Conservation (phyloP, 2,113 vertebrate genomes). For the Heterotilapia buettikoferi region DNA sequence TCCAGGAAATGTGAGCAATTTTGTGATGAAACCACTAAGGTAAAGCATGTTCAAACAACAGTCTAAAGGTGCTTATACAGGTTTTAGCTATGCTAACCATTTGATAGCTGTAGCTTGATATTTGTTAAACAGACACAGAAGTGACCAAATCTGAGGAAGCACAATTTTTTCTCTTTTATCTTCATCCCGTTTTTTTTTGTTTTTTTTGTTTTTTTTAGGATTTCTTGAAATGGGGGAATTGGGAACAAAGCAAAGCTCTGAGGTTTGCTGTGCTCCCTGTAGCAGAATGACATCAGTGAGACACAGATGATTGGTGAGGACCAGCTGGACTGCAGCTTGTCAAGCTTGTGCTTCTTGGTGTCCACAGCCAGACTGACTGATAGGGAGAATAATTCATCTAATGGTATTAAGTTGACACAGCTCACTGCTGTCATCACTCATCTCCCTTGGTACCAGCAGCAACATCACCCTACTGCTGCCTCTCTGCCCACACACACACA, state of each 20-base stretch:
- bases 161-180: background rate
- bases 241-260: background rate
- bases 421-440: slow-evolving; percentile 32
- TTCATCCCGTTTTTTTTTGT: too few species aligned
- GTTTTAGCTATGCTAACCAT: background rate
- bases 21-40: background rate
- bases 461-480: background rate
- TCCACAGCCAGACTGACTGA: slow-evolving; percentile 33
- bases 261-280: background rate
- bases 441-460: slow-evolving; percentile 9
- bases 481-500: background rate
- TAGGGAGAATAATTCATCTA: slow-evolving; percentile 53
- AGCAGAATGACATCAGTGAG: background rate
- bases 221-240: background rate
- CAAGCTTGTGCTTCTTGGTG: background rate
- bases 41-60: background rate
- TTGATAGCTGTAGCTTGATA: background rate
- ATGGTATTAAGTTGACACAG: slow-evolving; percentile 43
- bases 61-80: background rate
- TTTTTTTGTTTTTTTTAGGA: background rate
- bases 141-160: background rate
- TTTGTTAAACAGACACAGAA: background rate
- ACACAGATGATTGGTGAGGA: background rate
- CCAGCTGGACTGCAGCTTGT: background rate
- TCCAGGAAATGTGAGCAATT: background rate